Percentiles rank a stretch among this genome's conserved stretches.
phyloP scores from a whole-genome alignment of 2,888 invertebrate species.

The Microctonus hyperodae region DNA sequence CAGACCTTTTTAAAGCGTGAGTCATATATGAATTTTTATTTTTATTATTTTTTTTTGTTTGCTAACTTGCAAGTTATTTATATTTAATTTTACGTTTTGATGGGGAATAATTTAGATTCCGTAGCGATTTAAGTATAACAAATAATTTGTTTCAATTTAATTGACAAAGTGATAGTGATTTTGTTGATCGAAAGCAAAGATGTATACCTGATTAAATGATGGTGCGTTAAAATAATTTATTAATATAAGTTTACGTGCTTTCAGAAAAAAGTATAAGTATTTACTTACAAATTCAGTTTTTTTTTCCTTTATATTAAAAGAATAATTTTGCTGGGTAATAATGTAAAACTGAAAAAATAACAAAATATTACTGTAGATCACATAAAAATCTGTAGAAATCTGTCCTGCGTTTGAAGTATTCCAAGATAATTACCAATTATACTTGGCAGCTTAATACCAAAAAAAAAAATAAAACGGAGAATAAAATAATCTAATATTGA shows the following conservation, averaged over 20 bases:
- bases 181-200: conserved; percentile 5
- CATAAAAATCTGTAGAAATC: conserved; percentile 24
- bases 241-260: neutral
- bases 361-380: neutral
- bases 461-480: conserved; percentile 42
- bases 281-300: conserved; percentile 17
- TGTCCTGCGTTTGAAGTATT: conserved; percentile 38
- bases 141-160: neutral
- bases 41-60: neutral
- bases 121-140: neutral
- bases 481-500: no score
- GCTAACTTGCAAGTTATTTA: neutral
- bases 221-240: conserved; percentile 21
- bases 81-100: neutral
- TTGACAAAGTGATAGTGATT: conserved; percentile 1
- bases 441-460: conserved; percentile 60
- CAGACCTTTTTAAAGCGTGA: conserved; percentile 33
- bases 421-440: conserved; percentile 48
- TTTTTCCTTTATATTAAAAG: conserved; percentile 8
- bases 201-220: conserved; percentile 17
- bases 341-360: neutral
- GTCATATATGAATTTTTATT: neutral
- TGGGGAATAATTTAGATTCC: neutral
- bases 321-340: conserved; percentile 2
- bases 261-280: conserved; percentile 6